Base-by-base conservation (phyloP, 2,797 vertebrate genomes). In the Mormyrus hasselquistii region DNA sequence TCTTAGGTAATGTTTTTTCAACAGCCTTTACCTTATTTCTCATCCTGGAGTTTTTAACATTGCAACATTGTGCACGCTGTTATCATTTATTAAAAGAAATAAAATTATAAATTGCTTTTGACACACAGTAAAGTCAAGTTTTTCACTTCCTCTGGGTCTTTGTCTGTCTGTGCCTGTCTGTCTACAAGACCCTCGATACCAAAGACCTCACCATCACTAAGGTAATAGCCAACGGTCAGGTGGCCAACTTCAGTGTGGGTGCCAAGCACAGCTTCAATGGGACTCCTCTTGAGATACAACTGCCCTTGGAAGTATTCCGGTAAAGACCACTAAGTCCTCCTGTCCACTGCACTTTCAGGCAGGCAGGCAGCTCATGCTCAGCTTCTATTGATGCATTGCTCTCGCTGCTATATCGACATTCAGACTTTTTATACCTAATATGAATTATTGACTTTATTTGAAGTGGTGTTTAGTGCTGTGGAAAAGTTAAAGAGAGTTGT, bases 221-320 rank as follows among this genome's bases (percentile, higher is more conserved):
- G 2, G 97, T 97, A 90, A 93, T 93, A 0, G 95, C 96, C 9
- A 97, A 98, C 91, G 97, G 97, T 57, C 96, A 98, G 92, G 93
- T 94, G 34, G 97, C 97, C 1, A 92, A 86, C 10, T 99, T 98
- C 90, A 88, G 8, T 9, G 92, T 98, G 93, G 97, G 98, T 89
- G 91, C 96, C 89, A 96, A 93, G 90, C 98, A 99, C 91, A 94
- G 94, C 92, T 98, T 97, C 94, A 98, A 97, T 93, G 98, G 98
- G 73, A 94, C 96, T 0, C 97, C 97, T 0, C 89, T 99, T 93
- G 96, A 98, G 90, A 97, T 99, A 93, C 95, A 88, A 0, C 92
- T 99, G 92, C 98, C 98, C 73, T 96, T 96, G 90, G 94, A 97
- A 25, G 93, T 98, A 50, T 97, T 96, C 92, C 98, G 97, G 98